Evolutionary conservation across 2,113 vertebrate species (phyloP), one percentile per base, ranked within the genome.

Genomic region (Oreochromis niloticus): DNA sequence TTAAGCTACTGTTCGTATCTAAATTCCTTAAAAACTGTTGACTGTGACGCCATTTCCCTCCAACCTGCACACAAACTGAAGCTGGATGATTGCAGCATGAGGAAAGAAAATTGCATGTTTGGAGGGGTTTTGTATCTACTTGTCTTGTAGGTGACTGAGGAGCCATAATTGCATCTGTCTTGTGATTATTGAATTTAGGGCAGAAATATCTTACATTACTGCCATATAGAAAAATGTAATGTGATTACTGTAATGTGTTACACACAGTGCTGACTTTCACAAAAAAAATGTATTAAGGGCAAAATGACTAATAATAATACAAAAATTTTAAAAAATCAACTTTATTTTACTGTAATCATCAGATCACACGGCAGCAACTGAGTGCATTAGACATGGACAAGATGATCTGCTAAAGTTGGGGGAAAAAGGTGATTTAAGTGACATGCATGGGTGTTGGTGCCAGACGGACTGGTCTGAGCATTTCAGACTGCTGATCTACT

Each of bases 321-420:
- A 27, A n/a, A 63, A 63, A 12, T 6, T 2, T 0, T 0, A 1
- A 16, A 16, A n/a, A 30, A 34, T 34, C 0, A 1, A 63, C 6
- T 11, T 36, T 19, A n/a, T 66, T 66, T n/a, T 66, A 0, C 10
- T 66, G 10, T 66, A 66, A 36, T 66, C 32, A 3, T 66, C 10
- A 66, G 61, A 36, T 66, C n/a, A 43, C 12, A 68, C 41, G 34
- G 63, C 63, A 22, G 63, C 61, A 41, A 41, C 34, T 5, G 19
- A 41, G 63, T 68, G 34, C 39, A 68, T 68, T 68, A 1, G 32
- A 66, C 61, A 66, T 66, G 17, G 17, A 36, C 32, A 36, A 36
- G 6, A 36, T 66, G 61, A 66, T 36, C 34, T 36, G 36, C 36
- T 36, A 66, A 66, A 66, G 17, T 0, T 61, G 30, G 57, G 8